These are phyloP conservation scores for Temnothorax longispinosus DNA, from an alignment of 1,140 invertebrate species.

Conservation along the genomic window DNA sequence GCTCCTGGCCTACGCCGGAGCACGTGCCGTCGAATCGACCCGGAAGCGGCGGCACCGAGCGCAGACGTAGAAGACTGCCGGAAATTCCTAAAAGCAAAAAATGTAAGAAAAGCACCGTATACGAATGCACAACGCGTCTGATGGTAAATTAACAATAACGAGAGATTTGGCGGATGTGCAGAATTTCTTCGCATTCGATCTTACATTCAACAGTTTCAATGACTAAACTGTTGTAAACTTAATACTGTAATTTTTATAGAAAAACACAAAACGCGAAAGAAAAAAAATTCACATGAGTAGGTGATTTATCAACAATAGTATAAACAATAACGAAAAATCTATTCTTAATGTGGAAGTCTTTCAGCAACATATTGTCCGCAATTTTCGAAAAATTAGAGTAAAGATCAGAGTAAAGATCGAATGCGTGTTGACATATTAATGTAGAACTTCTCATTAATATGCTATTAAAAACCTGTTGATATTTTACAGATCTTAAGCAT, in stretches of 20 bases:
- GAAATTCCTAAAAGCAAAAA: constrained; percentile 95
- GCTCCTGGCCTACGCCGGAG: constrained; percentile 83
- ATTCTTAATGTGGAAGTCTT: not conserved
- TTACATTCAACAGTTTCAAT: not conserved
- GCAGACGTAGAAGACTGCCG: constrained; percentile 92
- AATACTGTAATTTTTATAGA: not conserved
- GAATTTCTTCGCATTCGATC: not conserved
- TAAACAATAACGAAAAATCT: not conserved
- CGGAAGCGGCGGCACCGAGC: constrained; percentile 85
- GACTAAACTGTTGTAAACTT: not conserved
- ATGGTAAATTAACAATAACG: not conserved
- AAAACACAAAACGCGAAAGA: not conserved
- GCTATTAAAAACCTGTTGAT: not conserved
- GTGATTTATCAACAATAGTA: not conserved
- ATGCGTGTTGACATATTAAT: too few relatives aligned
- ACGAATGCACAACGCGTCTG: not conserved
- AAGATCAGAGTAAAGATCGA: too few relatives aligned
- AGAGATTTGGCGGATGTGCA: too few relatives aligned
- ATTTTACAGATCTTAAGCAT: not conserved
- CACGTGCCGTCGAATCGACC: constrained; percentile 78
- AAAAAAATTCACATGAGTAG: not conserved
- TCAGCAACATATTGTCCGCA: not conserved
- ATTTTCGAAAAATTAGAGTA: not conserved
- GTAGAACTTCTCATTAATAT: not conserved
- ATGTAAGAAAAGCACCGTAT: constrained; percentile 87